phyloP scores from a whole-genome alignment of 2,888 invertebrate species.

The Sclerodermus sp. region DNA sequence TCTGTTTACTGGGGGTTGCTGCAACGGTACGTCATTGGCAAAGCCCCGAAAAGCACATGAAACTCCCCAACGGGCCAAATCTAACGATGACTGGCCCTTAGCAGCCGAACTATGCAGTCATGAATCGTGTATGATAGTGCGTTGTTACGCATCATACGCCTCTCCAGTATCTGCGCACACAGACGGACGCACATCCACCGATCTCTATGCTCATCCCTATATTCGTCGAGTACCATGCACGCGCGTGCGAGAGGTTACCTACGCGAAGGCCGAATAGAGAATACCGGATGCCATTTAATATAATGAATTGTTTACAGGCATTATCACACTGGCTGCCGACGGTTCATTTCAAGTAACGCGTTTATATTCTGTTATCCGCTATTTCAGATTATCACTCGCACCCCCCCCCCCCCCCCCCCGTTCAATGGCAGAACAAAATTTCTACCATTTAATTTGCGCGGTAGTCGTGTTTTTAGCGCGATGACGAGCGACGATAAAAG shows the following conservation, averaged over 20 bases:
- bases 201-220: too few relatives aligned
- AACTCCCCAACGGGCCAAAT: slow-evolving; percentile 9
- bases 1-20: slow-evolving; percentile 38
- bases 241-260: too few relatives aligned
- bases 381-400: background rate
- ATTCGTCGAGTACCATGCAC: too few relatives aligned
- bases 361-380: background rate
- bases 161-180: slow-evolving; percentile 11
- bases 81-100: background rate
- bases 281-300: slow-evolving; percentile 43
- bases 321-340: too few relatives aligned
- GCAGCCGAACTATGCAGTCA: slow-evolving; percentile 17
- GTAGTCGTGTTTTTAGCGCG: too few relatives aligned
- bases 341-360: too few relatives aligned
- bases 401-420: background rate
- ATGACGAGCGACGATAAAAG: too few relatives aligned
- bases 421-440: too few relatives aligned
- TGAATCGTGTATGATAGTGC: slow-evolving; percentile 33
- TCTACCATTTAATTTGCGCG: too few relatives aligned
- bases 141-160: background rate
- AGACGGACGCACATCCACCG: too few relatives aligned
- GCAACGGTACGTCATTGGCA: slow-evolving; percentile 26
- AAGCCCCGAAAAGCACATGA: slow-evolving; percentile 22
- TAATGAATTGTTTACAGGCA: slow-evolving; percentile 9
- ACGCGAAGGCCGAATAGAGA: slow-evolving; percentile 15